These are phyloP conservation scores for Eudyptes chrysolophus DNA, from an alignment of 2,113 vertebrate genomes.

Conservation along the genomic window DNA sequence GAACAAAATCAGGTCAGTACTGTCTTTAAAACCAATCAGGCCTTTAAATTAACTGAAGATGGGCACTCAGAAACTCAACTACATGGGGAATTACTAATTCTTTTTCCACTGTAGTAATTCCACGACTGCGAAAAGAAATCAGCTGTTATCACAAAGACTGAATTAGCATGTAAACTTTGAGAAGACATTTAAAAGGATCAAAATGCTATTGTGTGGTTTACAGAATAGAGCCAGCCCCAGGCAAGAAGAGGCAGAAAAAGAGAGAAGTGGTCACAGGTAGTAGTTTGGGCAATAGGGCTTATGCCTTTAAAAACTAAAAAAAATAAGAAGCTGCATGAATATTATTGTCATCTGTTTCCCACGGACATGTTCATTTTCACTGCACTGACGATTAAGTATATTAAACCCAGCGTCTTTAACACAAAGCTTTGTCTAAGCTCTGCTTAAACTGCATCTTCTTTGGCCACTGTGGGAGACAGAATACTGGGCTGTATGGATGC, in stretches of 20 bases:
- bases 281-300: not conserved
- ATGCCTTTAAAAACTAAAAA: not conserved
- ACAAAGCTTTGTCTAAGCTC: not conserved
- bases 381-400: not conserved
- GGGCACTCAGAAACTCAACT: not conserved
- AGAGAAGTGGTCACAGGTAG: not conserved
- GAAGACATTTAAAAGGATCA: not conserved
- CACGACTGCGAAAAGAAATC: not conserved
- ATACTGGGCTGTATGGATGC: not conserved
- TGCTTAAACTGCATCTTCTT: not conserved
- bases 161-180: not conserved
- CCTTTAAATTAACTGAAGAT: not conserved
- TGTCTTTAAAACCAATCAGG: not conserved
- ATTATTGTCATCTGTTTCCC: not conserved
- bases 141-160: not conserved
- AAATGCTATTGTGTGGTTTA: not conserved
- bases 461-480: not conserved
- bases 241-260: not conserved
- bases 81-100: not conserved
- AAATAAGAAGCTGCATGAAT: rapidly evolving
- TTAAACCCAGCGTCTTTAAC: not conserved
- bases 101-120: not conserved
- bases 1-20: not conserved
- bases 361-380: not conserved
- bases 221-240: not conserved